Conservation (phyloP, 2,888 invertebrate species). For the Drosophila neonasuta region DNA sequence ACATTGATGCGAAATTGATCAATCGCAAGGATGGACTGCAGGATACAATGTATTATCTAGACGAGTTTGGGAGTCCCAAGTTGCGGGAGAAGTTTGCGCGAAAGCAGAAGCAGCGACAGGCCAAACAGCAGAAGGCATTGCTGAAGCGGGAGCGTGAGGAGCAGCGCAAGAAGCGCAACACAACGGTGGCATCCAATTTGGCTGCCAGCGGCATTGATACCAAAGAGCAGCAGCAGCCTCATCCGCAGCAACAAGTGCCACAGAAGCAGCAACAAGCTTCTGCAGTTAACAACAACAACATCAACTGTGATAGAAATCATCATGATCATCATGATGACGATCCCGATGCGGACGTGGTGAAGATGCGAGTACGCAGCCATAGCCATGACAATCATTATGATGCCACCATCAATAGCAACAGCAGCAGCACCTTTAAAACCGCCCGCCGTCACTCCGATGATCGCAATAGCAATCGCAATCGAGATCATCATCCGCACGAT, state of each 20-base stretch:
- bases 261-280: constrained; percentile 2
- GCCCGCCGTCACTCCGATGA: constrained; percentile 42
- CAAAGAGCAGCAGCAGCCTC: constrained; percentile 38
- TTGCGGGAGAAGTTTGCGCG: constrained; percentile 80
- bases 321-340: constrained; percentile 29
- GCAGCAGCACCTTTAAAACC: constrained; percentile 5
- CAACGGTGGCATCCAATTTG: constrained; percentile 66
- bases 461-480: constrained; percentile 21
- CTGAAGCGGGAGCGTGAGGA: constrained; percentile 68
- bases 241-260: constrained; percentile 13
- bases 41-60: constrained; percentile 82
- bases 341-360: constrained; percentile 25
- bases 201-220: constrained; percentile 60
- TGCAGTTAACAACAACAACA: constrained; percentile 10
- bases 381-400: constrained; percentile 67
- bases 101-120: constrained; percentile 78
- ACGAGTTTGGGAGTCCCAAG: constrained; percentile 82
- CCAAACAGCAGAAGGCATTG: constrained; percentile 74
- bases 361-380: constrained; percentile 63
- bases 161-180: constrained; percentile 72
- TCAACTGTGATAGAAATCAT: constrained; percentile 62
- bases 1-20: constrained; percentile 80
- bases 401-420: constrained; percentile 15
- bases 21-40: constrained; percentile 82
- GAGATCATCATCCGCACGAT: neutral